Conservation (phyloP, 1,140 invertebrate genomes). For the Cheumatopsyche charites region DNA sequence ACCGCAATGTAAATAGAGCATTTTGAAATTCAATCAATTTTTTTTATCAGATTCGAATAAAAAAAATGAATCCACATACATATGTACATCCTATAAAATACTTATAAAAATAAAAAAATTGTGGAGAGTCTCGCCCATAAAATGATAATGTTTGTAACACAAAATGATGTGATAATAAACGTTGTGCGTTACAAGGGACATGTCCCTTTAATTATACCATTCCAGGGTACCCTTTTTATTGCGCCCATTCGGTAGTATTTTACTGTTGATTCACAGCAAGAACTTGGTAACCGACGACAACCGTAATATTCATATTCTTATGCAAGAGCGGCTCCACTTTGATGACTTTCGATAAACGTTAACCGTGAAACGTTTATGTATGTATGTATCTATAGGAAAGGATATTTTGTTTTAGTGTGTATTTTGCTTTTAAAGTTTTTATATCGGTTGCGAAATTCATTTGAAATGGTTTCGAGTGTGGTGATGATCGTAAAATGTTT, state of each 20-base stretch:
- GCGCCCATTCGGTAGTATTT: conserved; percentile 5
- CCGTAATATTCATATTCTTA: too few species aligned
- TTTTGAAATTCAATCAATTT: too few species aligned
- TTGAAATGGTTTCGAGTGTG: too few species aligned
- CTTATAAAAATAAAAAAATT: not conserved
- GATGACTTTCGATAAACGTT: not conserved
- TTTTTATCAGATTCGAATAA: too few species aligned
- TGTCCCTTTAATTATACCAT: conserved; percentile 35
- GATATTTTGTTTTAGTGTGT: not conserved
- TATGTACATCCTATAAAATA: too few species aligned
- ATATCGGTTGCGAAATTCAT: too few species aligned
- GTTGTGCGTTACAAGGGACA: conserved; percentile 6
- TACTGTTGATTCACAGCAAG: not conserved
- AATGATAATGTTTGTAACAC: conserved; percentile 37
- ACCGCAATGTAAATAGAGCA: too few species aligned
- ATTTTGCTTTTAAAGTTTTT: too few species aligned
- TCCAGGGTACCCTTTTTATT: conserved; percentile 30
- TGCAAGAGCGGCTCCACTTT: too few species aligned
- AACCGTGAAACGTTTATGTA: not conserved
- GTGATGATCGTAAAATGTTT: too few species aligned
- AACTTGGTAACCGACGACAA: too few species aligned
- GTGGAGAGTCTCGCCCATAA: conserved; percentile 6
- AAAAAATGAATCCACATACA: too few species aligned
- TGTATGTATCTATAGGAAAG: not conserved
- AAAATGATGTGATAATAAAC: conserved; percentile 40